These are phyloP conservation scores for Bradysia coprophila DNA, from an alignment of 1,140 invertebrate genomes.

Conservation along the genomic window DNA sequence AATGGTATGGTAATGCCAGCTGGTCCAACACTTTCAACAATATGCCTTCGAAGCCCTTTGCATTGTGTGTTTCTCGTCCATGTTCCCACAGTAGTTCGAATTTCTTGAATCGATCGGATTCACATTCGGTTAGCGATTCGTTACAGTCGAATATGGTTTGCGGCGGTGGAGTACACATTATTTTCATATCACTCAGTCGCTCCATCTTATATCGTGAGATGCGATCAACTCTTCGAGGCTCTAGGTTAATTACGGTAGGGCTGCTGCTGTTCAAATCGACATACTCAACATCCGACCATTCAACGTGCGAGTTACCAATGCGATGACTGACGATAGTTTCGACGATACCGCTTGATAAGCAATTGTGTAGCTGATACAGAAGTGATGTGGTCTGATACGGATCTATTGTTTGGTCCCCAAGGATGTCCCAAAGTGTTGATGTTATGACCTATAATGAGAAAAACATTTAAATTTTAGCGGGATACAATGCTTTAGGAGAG, in stretches of 20 bases:
- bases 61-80: constrained; percentile 38
- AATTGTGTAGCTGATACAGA: constrained; percentile 20
- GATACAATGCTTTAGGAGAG: too few relatives aligned
- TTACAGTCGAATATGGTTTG: constrained; percentile 2
- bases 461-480: not conserved
- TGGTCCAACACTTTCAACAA: constrained; percentile 20
- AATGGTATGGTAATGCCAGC: constrained; percentile 15
- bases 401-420: constrained; percentile 13
- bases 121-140: constrained; percentile 21
- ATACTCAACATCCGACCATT: not conserved
- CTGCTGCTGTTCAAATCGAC: not conserved
- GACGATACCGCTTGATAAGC: constrained; percentile 20
- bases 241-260: not conserved
- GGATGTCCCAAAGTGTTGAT: constrained; percentile 20
- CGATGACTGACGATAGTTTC: constrained; percentile 19
- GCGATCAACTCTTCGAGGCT: not conserved
- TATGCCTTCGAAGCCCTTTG: constrained; percentile 23
- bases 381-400: constrained; percentile 14
- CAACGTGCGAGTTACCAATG: constrained; percentile 10
- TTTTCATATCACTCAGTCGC: constrained; percentile 14
- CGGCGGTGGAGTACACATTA: constrained; percentile 13
- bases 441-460: constrained; percentile 6
- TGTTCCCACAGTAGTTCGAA: constrained; percentile 67
- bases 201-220: constrained; percentile 7
- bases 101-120: constrained; percentile 46